These are phyloP conservation scores for Micromussa lordhowensis DNA, from an alignment of 92 coral and sea anemone species.

Conservation along the genomic window DNA sequence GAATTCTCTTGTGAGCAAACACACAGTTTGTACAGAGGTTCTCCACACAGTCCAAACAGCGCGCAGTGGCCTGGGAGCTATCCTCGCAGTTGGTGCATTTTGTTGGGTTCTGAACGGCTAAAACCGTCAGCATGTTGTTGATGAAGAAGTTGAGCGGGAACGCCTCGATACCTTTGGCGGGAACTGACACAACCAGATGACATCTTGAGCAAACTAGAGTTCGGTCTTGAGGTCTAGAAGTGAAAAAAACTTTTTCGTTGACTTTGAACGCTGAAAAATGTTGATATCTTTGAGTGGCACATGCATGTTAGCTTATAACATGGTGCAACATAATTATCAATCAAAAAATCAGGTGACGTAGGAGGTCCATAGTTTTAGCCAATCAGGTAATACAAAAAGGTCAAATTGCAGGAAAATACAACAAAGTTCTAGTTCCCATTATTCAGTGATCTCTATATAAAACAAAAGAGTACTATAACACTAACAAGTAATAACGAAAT, in stretches of 20 bases:
- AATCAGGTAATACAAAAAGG: not conserved
- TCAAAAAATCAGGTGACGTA: not conserved
- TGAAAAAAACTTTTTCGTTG: too few species aligned
- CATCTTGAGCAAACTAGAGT: constrained; percentile 83
- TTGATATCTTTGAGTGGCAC: too few species aligned
- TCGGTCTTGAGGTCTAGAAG: constrained; percentile 81
- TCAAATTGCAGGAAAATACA: too few species aligned
- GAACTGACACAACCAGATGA: constrained; percentile 71
- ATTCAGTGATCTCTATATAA: not conserved
- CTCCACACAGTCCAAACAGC: constrained; percentile 91
- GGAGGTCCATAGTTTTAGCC: not conserved
- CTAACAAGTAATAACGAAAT: not conserved
- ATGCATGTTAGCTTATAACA: not conserved
- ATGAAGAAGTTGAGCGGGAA: constrained; percentile 88
- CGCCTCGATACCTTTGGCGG: constrained; percentile 93
- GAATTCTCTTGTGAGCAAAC: constrained; percentile 87
- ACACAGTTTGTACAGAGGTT: constrained; percentile 89
- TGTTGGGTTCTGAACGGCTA: constrained; percentile 91
- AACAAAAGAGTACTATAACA: not conserved
- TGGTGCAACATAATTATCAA: not conserved
- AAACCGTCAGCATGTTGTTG: constrained; percentile 90
- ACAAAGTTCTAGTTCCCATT: too few species aligned
- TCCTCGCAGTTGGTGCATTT: constrained; percentile 94
- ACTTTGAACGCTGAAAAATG: too few species aligned
- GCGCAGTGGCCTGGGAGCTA: constrained; percentile 90